Conservation (phyloP, 2,888 invertebrate species). For the Pterostichus madidus region DNA sequence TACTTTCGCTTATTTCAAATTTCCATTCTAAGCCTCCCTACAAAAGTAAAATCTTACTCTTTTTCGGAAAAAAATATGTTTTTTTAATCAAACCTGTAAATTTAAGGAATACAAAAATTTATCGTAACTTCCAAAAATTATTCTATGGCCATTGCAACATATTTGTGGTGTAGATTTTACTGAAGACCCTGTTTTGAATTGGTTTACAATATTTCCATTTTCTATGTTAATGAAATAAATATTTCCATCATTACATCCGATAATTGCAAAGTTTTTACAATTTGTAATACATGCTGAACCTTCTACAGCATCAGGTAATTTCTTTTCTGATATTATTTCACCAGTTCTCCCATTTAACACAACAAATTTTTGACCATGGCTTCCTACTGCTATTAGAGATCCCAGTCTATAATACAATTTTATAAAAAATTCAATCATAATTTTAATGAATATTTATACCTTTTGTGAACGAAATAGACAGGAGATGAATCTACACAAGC, state of each 20-base stretch:
- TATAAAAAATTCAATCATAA: neutral
- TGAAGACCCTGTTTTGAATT: slow-evolving; percentile 80
- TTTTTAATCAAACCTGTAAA: slow-evolving; percentile 76
- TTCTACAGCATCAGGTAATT: slow-evolving; percentile 86
- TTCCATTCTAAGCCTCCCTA: slow-evolving; percentile 78
- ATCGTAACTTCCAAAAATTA: slow-evolving; percentile 88
- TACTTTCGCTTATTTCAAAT: slow-evolving; percentile 76
- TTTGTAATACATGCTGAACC: slow-evolving; percentile 77
- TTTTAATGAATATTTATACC: slow-evolving; percentile 73
- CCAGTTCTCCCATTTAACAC: slow-evolving; percentile 81
- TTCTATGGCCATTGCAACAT: slow-evolving; percentile 74
- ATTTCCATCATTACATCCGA: slow-evolving; percentile 88
- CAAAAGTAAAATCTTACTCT: slow-evolving; percentile 70
- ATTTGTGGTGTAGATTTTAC: slow-evolving; percentile 83
- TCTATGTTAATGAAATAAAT: slow-evolving; percentile 83
- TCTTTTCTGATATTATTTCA: slow-evolving; percentile 76
- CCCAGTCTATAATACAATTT: slow-evolving; percentile 70
- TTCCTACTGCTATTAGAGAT: slow-evolving; percentile 81
- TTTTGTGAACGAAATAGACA: slow-evolving; percentile 76
- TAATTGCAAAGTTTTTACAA: slow-evolving; percentile 79
- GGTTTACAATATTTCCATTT: slow-evolving; percentile 82
- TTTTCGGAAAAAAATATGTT: slow-evolving; percentile 62
- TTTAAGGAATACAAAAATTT: slow-evolving; percentile 82
- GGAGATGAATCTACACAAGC: slow-evolving; percentile 93
- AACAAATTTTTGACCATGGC: slow-evolving; percentile 86